These are phyloP conservation scores for Stenodera caucasica DNA, from an alignment of 2,888 invertebrate species.

Conservation along the genomic window DNA sequence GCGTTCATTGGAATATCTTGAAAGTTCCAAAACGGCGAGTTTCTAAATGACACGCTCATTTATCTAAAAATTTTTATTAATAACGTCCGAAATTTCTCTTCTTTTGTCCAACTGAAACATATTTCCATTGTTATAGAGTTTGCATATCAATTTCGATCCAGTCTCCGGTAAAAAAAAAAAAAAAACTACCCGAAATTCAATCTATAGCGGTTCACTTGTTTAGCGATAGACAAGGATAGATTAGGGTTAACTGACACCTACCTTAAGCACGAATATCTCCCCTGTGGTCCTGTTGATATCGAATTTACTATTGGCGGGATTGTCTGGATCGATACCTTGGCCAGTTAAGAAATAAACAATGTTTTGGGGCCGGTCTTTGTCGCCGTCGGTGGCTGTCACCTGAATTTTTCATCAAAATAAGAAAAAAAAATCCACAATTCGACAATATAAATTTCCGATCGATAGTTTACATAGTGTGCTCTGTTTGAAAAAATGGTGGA, in stretches of 20 bases:
- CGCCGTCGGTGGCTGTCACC: conserved; percentile 96
- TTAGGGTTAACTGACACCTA: conserved; percentile 55
- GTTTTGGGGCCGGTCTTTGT: conserved; percentile 91
- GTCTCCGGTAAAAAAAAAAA: no score
- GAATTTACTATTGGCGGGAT: conserved; percentile 94
- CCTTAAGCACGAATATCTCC: conserved; percentile 93
- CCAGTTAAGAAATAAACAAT: conserved; percentile 95
- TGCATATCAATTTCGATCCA: no score
- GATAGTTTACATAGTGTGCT: not conserved
- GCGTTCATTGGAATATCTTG: conserved; percentile 20
- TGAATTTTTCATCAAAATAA: conserved; percentile 52
- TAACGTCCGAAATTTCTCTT: not conserved
- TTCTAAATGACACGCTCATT: not conserved
- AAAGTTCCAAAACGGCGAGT: not conserved
- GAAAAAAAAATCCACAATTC: not conserved
- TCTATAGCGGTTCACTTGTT: not conserved
- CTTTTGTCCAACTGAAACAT: not conserved
- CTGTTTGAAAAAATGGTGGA: no score
- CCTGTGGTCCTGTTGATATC: conserved; percentile 95
- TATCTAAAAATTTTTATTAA: not conserved
- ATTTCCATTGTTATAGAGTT: not conserved
- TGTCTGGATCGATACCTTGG: conserved; percentile 93
- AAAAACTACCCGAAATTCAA: no score
- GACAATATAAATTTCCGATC: not conserved
- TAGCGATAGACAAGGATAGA: not conserved